Base-by-base conservation (phyloP, 2,888 invertebrate genomes). In the Stenichneumon culpator region DNA sequence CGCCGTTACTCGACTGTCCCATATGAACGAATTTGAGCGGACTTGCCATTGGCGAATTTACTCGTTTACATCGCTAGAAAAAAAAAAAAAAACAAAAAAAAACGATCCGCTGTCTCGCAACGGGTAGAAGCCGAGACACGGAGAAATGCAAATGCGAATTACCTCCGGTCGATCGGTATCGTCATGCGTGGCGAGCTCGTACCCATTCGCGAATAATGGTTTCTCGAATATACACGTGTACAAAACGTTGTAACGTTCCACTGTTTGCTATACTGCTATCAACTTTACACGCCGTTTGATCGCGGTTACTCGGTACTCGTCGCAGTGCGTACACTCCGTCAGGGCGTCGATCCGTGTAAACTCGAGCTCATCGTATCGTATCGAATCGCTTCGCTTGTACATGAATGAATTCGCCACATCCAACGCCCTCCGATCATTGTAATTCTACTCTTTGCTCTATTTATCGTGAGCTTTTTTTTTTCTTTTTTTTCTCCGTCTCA, bases 271-370 rank as follows among this genome's bases (percentile, higher is more conserved):
- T 44, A 54, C 57, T 68, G 54, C 19, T 50, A 72, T 67, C 50
- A 32, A n/a, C 88, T 89, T 90, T 89, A 89, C 60, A 63, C 89
- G 88, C 86, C 86, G 85, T 87, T 89, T 89, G 83, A 88, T 88
- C 82, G 84, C 79, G 82, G 63, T 82, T 82, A 84, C 65, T 75
- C 79, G 82, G 54, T 67, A 39, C 69, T 32, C 79, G 79, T 16
- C 50, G 57, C 67, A 50, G 4, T 36, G 9, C 22, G 39, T 68
- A 72, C 44, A 84, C 79, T 88, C 74, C 74, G 86, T 79, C 75
- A 82, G 85, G 86, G 90, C 90, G 88, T 85, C 89, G 86, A 86
- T 89, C 87, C 91, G 88, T 91, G 89, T 90, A 90, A 90, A 87
- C 84, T 83, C 86, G 63, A 25, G 78, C 57, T 57, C 82, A 84